A percentile compares a stretch with the other conserved stretches of the same genome.
phyloP scores from a whole-genome alignment of 2,113 vertebrate genomes.

The Amblyornis subalaris region DNA sequence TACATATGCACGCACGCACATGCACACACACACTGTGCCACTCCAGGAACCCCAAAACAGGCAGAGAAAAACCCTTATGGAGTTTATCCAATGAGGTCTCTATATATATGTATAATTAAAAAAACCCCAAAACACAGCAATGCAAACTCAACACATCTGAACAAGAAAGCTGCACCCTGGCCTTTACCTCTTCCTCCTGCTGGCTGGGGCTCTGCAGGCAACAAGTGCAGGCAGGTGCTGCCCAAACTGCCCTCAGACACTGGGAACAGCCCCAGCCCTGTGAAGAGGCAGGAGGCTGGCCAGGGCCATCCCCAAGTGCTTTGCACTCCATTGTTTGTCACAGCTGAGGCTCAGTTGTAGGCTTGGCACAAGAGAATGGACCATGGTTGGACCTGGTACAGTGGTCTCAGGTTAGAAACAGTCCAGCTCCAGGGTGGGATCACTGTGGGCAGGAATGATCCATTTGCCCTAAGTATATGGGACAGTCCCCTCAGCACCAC shows the following conservation, averaged over 20 bases:
- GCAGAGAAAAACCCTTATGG: not conserved
- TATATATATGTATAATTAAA: not conserved
- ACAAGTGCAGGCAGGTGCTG: not conserved
- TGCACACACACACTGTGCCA: not conserved
- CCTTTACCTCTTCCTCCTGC: not conserved
- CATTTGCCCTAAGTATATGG: not conserved
- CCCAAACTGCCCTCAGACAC: not conserved
- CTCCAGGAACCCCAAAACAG: not conserved
- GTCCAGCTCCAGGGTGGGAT: not conserved
- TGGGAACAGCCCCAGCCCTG: not conserved
- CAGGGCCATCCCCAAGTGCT: not conserved
- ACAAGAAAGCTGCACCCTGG: constrained; percentile 25
- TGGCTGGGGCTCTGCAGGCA: constrained; percentile 2
- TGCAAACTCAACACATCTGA: constrained; percentile 23
- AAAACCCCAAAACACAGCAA: not conserved
- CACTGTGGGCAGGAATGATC: not conserved
- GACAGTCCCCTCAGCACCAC: not conserved
- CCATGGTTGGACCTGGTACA: not conserved
- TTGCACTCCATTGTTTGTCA: not conserved
- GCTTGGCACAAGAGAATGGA: not conserved
- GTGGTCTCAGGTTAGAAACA: not conserved
- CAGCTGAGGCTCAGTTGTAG: not conserved
- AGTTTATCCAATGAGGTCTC: not conserved
- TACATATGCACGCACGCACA: too few species aligned
- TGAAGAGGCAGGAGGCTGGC: not conserved